phyloP scores from a whole-genome alignment of 2,888 invertebrate genomes.

The Tetragonula carbonaria region DNA sequence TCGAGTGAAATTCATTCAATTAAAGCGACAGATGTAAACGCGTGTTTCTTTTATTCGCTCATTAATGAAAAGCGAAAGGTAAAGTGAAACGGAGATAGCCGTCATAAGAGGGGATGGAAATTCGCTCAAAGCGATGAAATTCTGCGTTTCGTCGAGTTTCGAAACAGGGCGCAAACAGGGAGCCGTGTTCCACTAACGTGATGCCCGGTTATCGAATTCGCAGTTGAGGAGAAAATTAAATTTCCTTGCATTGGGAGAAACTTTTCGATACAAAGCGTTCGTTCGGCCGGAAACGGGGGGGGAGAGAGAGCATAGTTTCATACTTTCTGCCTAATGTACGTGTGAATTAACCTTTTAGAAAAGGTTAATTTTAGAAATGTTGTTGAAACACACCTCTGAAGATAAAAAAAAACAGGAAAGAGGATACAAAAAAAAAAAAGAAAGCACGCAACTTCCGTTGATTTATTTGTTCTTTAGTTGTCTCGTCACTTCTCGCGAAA shows the following conservation, averaged over 20 bases:
- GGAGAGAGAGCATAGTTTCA: too few relatives aligned
- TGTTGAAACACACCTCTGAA: neutral
- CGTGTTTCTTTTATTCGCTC: neutral
- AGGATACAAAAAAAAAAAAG: neutral
- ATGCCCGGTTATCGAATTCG: constrained; percentile 4
- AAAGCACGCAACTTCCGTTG: neutral
- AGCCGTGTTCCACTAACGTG: neutral
- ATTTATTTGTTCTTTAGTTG: neutral
- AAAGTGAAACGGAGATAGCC: neutral
- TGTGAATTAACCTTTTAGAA: neutral
- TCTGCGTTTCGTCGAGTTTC: neutral
- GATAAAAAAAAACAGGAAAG: neutral
- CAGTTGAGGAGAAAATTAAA: neutral
- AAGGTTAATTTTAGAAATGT: neutral
- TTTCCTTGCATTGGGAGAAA: neutral
- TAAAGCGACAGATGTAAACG: too few relatives aligned
- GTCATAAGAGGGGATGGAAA: too few relatives aligned
- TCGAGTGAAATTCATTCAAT: neutral
- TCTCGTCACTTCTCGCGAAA: neutral
- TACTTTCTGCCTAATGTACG: neutral
- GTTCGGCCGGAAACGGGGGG: neutral
- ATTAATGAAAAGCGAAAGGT: neutral
- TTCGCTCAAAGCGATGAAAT: neutral
- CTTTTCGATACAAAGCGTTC: neutral
- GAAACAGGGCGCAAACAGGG: neutral